phyloP scores from a whole-genome alignment of 2,888 invertebrate species.

The Drosophila paramelanica region DNA sequence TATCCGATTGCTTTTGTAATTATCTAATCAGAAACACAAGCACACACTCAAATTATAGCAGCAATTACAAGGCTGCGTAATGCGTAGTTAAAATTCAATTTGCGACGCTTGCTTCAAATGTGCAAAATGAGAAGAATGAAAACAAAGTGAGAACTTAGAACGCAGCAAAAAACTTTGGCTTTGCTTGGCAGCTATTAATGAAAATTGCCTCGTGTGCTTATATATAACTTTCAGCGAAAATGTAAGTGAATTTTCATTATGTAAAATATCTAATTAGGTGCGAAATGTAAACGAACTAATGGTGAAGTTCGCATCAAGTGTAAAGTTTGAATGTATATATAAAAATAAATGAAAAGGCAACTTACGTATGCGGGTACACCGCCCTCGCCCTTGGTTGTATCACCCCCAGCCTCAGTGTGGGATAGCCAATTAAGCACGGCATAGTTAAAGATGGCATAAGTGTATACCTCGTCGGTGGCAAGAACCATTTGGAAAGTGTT shows the following conservation, averaged over 20 bases:
- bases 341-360: constrained; percentile 52
- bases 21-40: neutral
- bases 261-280: constrained; percentile 60
- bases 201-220: constrained; percentile 19
- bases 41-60: neutral
- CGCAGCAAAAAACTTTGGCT: constrained; percentile 37
- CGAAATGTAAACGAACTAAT: constrained; percentile 15
- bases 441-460: constrained; percentile 98
- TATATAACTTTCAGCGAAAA: neutral
- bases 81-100: constrained; percentile 13
- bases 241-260: constrained; percentile 36
- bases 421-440: constrained; percentile 95
- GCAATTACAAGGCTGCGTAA: neutral
- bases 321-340: neutral
- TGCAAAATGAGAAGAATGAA: constrained; percentile 7
- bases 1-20: neutral
- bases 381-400: constrained; percentile 93
- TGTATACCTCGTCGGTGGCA: constrained; percentile 96
- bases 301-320: neutral
- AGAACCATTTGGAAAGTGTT: constrained; percentile 98
- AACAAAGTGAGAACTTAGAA: neutral
- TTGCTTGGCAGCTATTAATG: constrained; percentile 44
- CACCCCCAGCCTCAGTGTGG: constrained; percentile 96
- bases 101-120: neutral
- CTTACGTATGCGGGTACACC: constrained; percentile 94